Evolutionary conservation across 2,888 invertebrate species (phyloP), one percentile per base, ranked within the genome.

Genomic region (Xiphydria camelus): DNA sequence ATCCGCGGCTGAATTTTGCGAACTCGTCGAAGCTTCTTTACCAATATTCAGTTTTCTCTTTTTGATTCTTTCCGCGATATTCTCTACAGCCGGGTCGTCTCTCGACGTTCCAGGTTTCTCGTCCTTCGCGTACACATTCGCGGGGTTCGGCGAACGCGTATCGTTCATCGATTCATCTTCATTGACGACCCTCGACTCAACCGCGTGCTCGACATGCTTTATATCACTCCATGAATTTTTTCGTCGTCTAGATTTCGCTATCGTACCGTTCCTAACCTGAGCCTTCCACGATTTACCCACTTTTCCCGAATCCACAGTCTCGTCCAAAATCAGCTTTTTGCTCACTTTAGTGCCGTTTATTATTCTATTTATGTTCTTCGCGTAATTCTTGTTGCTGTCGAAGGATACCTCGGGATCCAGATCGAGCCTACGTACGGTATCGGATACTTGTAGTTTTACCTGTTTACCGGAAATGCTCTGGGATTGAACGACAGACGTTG

Each of bases 61-160:
- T 42, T 75, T 75, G 39, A 73, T 73, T 33, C 71, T 59, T 21
- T 75, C 75, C 1, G 73, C 71, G 19, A 75, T 74, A 47, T 72
- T 74, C 37, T 72, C 75, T 4, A 68, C 50, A 1, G 65, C 55
- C 2, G 45, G 26, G 7, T 29, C 29, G 1, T 29, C 29, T 12
- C 15, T 15, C 2, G 29, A 29, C 6, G 9, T 12, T 14, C 15
- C 29, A 12, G 29, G 29, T n/a, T n/a, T n/a, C 10, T 18, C 9
- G n/a, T 34, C 15, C 10, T 9, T 18, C 14, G 34, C 6, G 4
- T 15, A 34, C 4, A 10, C 18, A 18, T 34, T 31, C 35, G 35
- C 9, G 50, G 45, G 26, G 31, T 9, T 18, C 34, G 20, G 12
- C 20, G 22, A 20, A 25, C 41, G 14, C 2, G 35, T 10, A 29